Base-by-base conservation (phyloP, 2,113 vertebrate genomes). In the Pagrus major region DNA sequence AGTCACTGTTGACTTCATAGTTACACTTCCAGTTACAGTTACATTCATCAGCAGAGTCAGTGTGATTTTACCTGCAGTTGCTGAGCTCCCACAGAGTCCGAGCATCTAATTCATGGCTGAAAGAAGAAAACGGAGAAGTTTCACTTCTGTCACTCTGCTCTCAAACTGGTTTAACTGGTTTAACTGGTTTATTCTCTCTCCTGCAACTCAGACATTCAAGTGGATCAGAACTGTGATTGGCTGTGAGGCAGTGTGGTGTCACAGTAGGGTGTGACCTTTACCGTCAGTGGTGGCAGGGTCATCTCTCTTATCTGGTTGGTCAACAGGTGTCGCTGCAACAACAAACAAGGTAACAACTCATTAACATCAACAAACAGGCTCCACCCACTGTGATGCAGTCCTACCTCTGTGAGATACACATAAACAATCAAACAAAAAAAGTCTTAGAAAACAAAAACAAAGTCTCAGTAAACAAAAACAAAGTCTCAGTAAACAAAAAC, bases 41-140 rank as follows among this genome's bases (percentile, higher is more conserved):
- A n/a, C 9, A 39, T 39, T 39, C 55, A 5, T 39, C 4, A 6
- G 33, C 10, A 16, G 4, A 10, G 25, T 52, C n/a, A n/a, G 31
- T 67, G 16, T 25, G 33, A 14, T 9, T 27, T 14, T 88, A 90
- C 88, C 88, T 88, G 86, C 14, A 75, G 58, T 63, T 0, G 12
- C 27, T 0, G 78, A 77, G 74, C 67, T 18, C 79, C 80, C 83
- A 82, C 80, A 71, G 67, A 51, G 37, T 25, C 2, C 1, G n/a
- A 39, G 7, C 1, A 1, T 87, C 52, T 88, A 84, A 41, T 16
- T 65, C 11, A 1, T 23, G 20, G 21, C 84, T 78, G 3, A 27
- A 71, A 75, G 67, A 73, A 58, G 27, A 60, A 76, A 66, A 80
- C 4, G 54, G 5, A 67, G 0, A 23, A 27, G 2, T 58, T 58